Evolutionary conservation across 2,888 invertebrate species (phyloP), one percentile per base, ranked within the genome.

Genomic region (Drosophila fulvimacula): DNA sequence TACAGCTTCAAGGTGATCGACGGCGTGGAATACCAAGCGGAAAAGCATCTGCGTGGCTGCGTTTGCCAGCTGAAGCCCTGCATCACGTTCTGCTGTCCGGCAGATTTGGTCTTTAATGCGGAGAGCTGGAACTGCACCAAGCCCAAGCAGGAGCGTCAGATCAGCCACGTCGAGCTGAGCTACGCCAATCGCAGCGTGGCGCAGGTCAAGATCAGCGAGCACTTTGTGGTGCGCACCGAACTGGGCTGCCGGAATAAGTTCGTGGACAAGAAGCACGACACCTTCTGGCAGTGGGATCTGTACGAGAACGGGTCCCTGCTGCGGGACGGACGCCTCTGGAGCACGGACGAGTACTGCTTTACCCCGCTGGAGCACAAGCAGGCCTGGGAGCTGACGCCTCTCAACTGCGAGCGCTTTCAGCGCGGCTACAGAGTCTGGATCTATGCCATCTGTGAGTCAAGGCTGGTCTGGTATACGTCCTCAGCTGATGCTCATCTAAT

Each of bases 1-100:
- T 92, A 90, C 51, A 72, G 79, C 48, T 91, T 90, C 65, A 86
- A 87, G 65, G 84, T 91, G 6, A 81, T 89, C 51, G 88, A 90
- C 44, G 81, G 83, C n/a, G 84, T 88, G 0, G 79, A 82, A 41
- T 89, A 88, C 38, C 69, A 73, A 1, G 81, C 82, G 0, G 56
- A 79, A 1, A 77, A 72, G 21, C 91, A 91, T 61, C 34, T 85
- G 11, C 80, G 92, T 3, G 92, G 92, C 11, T 93, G 93, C 48
- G 78, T 91, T 10, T 92, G 93, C 27, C 70, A 74, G 27, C 55
- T 92, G 15, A 90, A 88, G 57, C 85, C 90, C 2, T 93, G 93
- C 67, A 81, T 93, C 4, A 89, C 91, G n/a, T 90, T 92, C 69
- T 93, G 93, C 67, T 93, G 93, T 57, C 87, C 90, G 0, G 61